Conservation (phyloP, 2,888 invertebrate genomes). For the Seladonia tumulorum region DNA sequence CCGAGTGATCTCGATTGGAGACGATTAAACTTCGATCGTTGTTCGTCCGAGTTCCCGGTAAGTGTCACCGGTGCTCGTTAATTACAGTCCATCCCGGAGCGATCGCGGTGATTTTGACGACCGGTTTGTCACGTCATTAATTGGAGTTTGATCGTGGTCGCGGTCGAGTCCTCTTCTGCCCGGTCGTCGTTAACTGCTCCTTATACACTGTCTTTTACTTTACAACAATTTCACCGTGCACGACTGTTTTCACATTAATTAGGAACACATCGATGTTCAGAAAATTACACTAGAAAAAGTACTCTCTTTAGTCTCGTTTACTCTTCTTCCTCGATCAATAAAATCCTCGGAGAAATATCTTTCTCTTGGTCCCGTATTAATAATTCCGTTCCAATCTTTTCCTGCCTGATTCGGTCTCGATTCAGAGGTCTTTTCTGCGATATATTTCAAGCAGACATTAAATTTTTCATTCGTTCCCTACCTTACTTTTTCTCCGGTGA, state of each 20-base stretch:
- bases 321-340: not conserved
- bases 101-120: conserved; percentile 36
- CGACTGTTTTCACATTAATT: not conserved
- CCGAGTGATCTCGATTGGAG: conserved; percentile 2
- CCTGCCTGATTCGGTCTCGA: not conserved
- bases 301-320: not conserved
- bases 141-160: conserved; percentile 29
- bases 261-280: not conserved
- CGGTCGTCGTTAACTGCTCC: not conserved
- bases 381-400: not conserved
- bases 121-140: conserved; percentile 44
- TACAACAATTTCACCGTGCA: not conserved
- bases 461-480: not conserved
- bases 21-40: conserved; percentile 16
- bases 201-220: not conserved
- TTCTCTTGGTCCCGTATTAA: not conserved
- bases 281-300: not conserved
- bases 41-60: conserved; percentile 21
- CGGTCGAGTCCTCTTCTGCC: not conserved
- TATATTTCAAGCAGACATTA: too few relatives aligned
- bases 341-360: not conserved
- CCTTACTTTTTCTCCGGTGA: too few relatives aligned
- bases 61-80: conserved; percentile 27
- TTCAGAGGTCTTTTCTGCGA: not conserved
- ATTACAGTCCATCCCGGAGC: conserved; percentile 17